Conservation (phyloP, 2,888 invertebrate genomes). For the Syrphus vitripennis region DNA sequence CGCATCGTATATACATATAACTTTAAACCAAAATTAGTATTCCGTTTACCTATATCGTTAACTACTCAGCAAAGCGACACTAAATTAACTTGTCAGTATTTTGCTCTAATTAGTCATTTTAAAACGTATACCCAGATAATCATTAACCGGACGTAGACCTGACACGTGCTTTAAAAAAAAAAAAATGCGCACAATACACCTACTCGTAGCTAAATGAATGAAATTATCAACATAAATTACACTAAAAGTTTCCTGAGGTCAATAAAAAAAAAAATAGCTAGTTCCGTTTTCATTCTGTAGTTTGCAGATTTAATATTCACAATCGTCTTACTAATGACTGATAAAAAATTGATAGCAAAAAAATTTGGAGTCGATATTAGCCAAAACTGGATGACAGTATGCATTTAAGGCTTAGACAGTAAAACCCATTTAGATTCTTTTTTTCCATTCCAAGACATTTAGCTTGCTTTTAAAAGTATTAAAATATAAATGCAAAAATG, state of each 20-base stretch:
- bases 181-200: background rate
- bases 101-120: conserved; percentile 14
- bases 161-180: background rate
- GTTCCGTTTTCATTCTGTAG: too few relatives aligned
- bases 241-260: background rate
- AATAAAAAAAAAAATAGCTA: background rate
- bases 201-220: background rate
- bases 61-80: background rate
- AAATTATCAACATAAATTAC: background rate
- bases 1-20: background rate
- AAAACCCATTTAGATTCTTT: too few relatives aligned
- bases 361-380: too few relatives aligned
- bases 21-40: background rate
- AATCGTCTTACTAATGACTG: too few relatives aligned
- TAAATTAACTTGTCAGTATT: conserved; percentile 7
- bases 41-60: background rate
- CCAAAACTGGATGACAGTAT: too few relatives aligned
- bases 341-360: too few relatives aligned
- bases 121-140: background rate
- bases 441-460: too few relatives aligned
- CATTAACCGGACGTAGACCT: background rate
- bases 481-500: background rate
- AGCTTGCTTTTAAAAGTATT: too few relatives aligned
- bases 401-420: too few relatives aligned
- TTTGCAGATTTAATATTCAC: too few relatives aligned